phyloP scores from a whole-genome alignment of 2,113 vertebrate genomes.

The Hippocampus barbouri region DNA sequence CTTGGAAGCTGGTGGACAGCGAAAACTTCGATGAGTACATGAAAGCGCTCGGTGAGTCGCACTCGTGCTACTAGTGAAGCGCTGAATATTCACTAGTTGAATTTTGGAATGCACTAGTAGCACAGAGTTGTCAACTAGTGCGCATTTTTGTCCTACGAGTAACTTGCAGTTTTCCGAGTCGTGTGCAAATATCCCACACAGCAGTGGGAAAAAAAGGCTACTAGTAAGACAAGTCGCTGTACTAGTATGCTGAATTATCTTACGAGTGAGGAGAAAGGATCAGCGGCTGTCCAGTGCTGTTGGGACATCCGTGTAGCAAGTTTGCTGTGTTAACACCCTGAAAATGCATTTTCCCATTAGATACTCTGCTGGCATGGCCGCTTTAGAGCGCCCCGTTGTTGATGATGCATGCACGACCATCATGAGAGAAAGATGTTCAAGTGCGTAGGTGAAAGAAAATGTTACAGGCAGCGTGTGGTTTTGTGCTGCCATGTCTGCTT shows the following conservation, averaged over 20 bases:
- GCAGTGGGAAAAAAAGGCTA: neutral
- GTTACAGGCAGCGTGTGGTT: too few relatives aligned
- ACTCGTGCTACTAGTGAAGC: neutral
- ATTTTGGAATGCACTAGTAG: neutral
- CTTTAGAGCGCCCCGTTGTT: too few relatives aligned
- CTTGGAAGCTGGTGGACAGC: constrained; percentile 89
- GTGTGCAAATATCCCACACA: neutral
- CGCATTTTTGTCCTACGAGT: neutral
- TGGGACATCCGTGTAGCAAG: too few relatives aligned
- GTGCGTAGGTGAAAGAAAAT: too few relatives aligned
- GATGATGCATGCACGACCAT: too few relatives aligned
- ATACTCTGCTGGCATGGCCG: too few relatives aligned
- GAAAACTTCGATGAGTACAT: constrained; percentile 94
- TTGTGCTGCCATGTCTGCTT: too few relatives aligned
- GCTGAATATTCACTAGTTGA: neutral
- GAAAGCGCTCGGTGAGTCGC: constrained; percentile 85
- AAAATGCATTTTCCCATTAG: too few relatives aligned
- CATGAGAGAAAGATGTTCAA: neutral
- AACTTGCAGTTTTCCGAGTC: neutral
- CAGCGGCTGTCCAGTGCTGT: too few relatives aligned
- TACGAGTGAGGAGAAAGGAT: too few relatives aligned
- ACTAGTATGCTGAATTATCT: neutral
- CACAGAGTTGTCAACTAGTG: neutral
- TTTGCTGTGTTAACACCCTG: too few relatives aligned
- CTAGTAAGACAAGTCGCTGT: neutral